Conservation (phyloP, 1,140 invertebrate species). For the Diploscapter pachys region DNA sequence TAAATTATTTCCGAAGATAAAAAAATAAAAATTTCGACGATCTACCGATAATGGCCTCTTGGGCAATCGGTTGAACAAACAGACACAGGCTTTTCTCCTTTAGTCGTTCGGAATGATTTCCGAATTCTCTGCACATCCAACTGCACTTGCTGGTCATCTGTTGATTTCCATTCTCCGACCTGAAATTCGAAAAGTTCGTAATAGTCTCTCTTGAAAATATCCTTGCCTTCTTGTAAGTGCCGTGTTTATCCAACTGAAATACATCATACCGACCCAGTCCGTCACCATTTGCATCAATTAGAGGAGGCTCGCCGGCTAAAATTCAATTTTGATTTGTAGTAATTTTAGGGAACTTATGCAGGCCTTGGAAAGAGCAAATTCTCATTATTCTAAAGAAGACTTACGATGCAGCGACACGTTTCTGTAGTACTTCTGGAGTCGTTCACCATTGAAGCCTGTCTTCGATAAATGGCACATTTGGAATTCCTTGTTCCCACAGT, state of each 20-base stretch:
- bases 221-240: conserved; percentile 48
- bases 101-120: conserved; percentile 41
- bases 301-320: conserved; percentile 35
- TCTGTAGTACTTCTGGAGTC: conserved; percentile 50
- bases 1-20: no score
- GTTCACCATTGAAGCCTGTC: conserved; percentile 48
- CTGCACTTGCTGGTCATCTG: conserved; percentile 28
- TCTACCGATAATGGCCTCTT: conserved; percentile 63
- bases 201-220: conserved; percentile 11
- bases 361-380: background rate
- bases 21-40: no score
- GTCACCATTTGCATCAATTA: conserved; percentile 62
- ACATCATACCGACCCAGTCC: conserved; percentile 63
- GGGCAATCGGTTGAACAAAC: conserved; percentile 69
- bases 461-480: conserved; percentile 43
- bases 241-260: conserved; percentile 53
- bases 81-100: conserved; percentile 62
- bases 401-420: conserved; percentile 44
- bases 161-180: conserved; percentile 32
- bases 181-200: background rate
- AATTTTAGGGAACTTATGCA: conserved; percentile 28
- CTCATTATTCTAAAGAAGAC: no score
- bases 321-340: background rate
- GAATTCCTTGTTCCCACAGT: conserved; percentile 38
- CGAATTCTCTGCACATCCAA: conserved; percentile 45